These are phyloP conservation scores for Lucinisca nassula DNA, from an alignment of 2,888 invertebrate species.

Conservation along the genomic window DNA sequence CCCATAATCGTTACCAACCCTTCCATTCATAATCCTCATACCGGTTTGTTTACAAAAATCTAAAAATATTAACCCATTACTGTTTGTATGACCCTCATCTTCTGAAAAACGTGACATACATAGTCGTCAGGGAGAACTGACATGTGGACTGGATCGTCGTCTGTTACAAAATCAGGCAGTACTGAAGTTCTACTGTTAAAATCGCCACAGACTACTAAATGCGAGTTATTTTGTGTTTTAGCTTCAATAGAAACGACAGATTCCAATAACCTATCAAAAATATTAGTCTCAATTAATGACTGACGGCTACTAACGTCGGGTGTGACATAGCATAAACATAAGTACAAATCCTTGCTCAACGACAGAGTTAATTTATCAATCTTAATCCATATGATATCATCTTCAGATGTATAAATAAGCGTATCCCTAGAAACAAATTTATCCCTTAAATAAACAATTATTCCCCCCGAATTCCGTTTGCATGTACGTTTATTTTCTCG, in stretches of 20 bases:
- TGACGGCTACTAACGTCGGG: conserved; percentile 4
- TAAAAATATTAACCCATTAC: no score
- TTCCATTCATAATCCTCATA: no score
- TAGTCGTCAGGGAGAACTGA: background rate
- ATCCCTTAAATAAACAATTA: conserved; percentile 13
- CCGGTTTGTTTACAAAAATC: no score
- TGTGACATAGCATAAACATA: background rate
- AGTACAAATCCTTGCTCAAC: background rate
- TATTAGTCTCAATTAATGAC: background rate
- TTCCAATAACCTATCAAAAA: conserved; percentile 4
- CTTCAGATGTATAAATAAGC: background rate
- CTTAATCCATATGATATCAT: background rate
- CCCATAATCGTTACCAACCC: no score
- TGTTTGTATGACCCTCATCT: background rate
- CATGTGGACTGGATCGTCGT: background rate
- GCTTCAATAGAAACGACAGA: background rate
- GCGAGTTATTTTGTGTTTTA: background rate
- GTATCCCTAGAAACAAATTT: background rate
- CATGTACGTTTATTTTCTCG: background rate
- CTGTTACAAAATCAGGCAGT: background rate
- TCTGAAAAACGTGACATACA: background rate
- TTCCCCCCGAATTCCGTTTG: no score
- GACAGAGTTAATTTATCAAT: background rate
- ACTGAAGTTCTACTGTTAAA: background rate
- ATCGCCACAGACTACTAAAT: conserved; percentile 3